Conservation (phyloP, 2,888 invertebrate genomes). For the Tanypteryx hageni region DNA sequence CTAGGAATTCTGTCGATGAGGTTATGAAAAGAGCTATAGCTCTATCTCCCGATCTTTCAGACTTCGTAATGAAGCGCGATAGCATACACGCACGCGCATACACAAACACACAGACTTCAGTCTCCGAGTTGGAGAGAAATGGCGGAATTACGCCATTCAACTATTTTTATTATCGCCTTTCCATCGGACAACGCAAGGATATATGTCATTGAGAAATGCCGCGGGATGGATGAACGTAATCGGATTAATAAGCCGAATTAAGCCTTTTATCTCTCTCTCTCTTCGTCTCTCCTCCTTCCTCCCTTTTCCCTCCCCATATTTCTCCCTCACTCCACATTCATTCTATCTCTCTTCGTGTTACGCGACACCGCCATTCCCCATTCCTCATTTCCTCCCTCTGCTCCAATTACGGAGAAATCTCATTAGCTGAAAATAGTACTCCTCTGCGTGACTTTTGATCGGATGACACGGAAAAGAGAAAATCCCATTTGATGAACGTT, state of each 20-base stretch:
- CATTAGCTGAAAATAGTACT: constrained; percentile 32
- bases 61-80: no score
- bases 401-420: constrained; percentile 54
- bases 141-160: neutral
- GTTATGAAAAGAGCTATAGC: no score
- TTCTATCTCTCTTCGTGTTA: no score
- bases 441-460: constrained; percentile 44
- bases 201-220: constrained; percentile 57
- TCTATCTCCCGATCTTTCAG: no score
- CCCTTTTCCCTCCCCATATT: neutral
- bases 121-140: neutral
- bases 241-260: constrained; percentile 61
- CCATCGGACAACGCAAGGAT: constrained; percentile 27
- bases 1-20: no score
- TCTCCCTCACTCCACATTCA: no score
- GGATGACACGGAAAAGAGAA: neutral
- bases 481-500: constrained; percentile 33
- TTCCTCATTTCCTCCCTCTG: neutral
- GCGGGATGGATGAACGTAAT: constrained; percentile 36
- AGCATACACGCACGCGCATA: no score
- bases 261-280: neutral
- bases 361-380: neutral
- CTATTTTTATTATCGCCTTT: neutral
- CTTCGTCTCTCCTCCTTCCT: neutral
- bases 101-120: no score